Percentiles rank a stretch among this genome's conserved stretches.
phyloP scores from a whole-genome alignment of 2,113 vertebrate species.

The Aleadryas rufinucha region DNA sequence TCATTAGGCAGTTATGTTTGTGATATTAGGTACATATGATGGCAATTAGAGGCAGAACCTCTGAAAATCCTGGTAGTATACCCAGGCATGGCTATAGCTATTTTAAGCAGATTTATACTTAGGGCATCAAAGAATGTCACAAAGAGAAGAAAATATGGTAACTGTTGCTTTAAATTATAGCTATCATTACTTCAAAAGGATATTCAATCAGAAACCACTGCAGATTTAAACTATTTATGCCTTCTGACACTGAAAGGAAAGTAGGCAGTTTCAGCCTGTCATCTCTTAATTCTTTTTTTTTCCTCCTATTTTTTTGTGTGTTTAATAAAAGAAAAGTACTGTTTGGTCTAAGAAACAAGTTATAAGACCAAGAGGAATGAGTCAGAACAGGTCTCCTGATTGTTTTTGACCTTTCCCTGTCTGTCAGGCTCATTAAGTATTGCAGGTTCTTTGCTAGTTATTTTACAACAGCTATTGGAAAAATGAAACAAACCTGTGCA shows the following conservation, averaged over 20 bases:
- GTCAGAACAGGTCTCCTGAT: slow-evolving; percentile 25
- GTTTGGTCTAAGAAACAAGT: slow-evolving; percentile 43
- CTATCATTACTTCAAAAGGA: slow-evolving; percentile 84
- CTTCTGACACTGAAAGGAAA: slow-evolving; percentile 75
- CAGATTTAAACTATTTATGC: slow-evolving; percentile 74
- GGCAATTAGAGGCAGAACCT: slow-evolving; percentile 75
- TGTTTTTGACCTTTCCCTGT: neutral
- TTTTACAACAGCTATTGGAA: slow-evolving; percentile 8
- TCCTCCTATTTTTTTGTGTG: neutral
- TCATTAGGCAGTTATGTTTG: slow-evolving; percentile 57
- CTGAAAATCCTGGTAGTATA: slow-evolving; percentile 59
- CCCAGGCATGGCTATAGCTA: slow-evolving; percentile 63
- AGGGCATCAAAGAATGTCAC: slow-evolving; percentile 75
- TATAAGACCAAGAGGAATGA: slow-evolving; percentile 31
- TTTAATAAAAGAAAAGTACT: neutral
- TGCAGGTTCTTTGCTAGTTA: neutral
- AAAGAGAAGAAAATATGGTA: slow-evolving; percentile 79
- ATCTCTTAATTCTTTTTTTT: slow-evolving; percentile 20
- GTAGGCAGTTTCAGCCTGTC: slow-evolving; percentile 67
- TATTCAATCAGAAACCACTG: slow-evolving; percentile 78
- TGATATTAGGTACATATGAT: slow-evolving; percentile 77
- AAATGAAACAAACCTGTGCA: neutral
- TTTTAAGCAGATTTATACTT: slow-evolving; percentile 80
- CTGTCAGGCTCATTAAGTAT: slow-evolving; percentile 15
- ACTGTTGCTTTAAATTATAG: slow-evolving; percentile 85